A percentile compares a stretch with the other conserved stretches of the same genome.
These are phyloP conservation scores for Cyphomyrmex costatus DNA, from an alignment of 1,140 invertebrate species.

Conservation along the genomic window DNA sequence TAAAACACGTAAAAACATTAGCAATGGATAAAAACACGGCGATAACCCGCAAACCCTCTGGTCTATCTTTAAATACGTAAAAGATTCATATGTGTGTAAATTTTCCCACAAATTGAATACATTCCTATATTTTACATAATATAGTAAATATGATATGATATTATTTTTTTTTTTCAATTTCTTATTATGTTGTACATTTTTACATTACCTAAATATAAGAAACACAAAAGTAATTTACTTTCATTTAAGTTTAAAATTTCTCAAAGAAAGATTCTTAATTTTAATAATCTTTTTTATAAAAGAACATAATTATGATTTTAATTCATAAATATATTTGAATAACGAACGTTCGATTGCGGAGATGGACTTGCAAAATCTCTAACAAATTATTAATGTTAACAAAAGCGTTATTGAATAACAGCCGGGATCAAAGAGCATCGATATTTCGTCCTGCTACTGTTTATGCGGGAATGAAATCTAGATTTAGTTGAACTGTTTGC, in stretches of 20 bases:
- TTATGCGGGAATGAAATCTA: conserved; percentile 13
- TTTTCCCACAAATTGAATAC: not conserved
- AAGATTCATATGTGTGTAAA: not conserved
- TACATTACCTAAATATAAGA: not conserved
- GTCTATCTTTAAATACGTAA: too few species aligned
- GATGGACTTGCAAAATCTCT: not conserved
- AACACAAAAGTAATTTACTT: too few species aligned
- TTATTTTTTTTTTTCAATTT: too few species aligned
- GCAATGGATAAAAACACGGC: too few species aligned
- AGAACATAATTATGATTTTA: not conserved
- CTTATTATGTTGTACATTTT: not conserved
- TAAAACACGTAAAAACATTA: not conserved
- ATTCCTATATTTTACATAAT: too few species aligned
- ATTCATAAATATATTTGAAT: not conserved
- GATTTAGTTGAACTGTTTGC: conserved; percentile 22
- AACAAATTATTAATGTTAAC: not conserved
- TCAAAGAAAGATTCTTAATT: too few species aligned
- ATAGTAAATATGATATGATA: too few species aligned
- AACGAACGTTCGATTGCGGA: not conserved
- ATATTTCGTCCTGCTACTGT: not conserved
- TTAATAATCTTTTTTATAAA: not conserved
- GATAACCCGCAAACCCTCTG: too few species aligned
- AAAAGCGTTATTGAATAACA: not conserved
- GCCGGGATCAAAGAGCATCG: not conserved
- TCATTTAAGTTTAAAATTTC: too few species aligned